These are phyloP conservation scores for Serinus canaria DNA, from an alignment of 2,113 vertebrate genomes.

Conservation along the genomic window DNA sequence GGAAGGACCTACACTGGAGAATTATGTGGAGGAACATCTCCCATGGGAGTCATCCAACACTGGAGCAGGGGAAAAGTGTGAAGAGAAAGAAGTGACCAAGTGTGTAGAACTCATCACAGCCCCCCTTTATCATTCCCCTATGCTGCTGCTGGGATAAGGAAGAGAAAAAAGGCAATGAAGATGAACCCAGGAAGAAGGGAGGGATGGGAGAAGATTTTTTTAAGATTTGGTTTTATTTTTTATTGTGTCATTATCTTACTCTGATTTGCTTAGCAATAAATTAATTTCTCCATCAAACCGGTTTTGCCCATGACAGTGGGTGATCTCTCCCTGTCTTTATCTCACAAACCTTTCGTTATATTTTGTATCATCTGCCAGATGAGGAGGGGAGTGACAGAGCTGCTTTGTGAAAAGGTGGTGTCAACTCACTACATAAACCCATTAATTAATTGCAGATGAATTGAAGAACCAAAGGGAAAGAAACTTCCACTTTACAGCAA, in stretches of 20 bases:
- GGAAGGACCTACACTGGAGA: accelerated
- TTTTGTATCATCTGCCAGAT: neutral
- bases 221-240: neutral
- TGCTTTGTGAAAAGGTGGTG: neutral
- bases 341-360: accelerated
- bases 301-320: neutral
- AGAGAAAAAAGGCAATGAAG: neutral
- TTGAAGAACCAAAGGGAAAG: neutral
- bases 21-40: neutral
- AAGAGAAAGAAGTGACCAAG: neutral
- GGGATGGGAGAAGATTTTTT: neutral
- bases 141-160: accelerated
- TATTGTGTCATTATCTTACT: neutral
- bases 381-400: neutral
- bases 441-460: neutral
- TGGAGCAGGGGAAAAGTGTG: neutral
- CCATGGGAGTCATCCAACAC: accelerated
- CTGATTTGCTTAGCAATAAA: neutral
- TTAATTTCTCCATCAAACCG: neutral
- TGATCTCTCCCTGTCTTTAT: neutral
- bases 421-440: neutral
- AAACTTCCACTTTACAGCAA: neutral
- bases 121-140: accelerated
- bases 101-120: neutral
- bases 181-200: neutral